Percentiles rank a stretch among this genome's conserved stretches.
Evolutionary conservation across 1,140 invertebrate species (phyloP).

Genomic region (Penaeus japonicus): DNA sequence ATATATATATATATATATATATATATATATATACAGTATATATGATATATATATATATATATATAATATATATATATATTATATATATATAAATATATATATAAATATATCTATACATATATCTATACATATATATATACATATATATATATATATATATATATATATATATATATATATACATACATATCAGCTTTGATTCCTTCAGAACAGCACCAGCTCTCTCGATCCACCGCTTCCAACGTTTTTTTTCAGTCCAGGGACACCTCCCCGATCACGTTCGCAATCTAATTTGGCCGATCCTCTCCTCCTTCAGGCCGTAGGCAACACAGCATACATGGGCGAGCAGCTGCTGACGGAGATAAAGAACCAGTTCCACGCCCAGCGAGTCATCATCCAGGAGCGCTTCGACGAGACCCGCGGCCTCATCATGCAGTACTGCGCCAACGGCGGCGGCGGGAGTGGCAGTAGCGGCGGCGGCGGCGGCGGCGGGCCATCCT

Average conservation of each 20-base stretch:
- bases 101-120: not conserved
- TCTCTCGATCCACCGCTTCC: too few relatives aligned
- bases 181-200: too few relatives aligned
- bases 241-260: too few relatives aligned
- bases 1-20: not conserved
- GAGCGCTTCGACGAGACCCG: conserved; percentile 24
- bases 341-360: conserved; percentile 32
- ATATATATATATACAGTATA: not conserved
- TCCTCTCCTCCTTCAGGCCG: not conserved
- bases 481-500: not conserved
- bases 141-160: too few relatives aligned
- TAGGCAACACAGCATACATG: conserved; percentile 10
- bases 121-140: not conserved
- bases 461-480: not conserved
- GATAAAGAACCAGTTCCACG: conserved; percentile 16
- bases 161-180: too few relatives aligned
- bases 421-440: conserved; percentile 32
- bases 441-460: not conserved
- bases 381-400: not conserved
- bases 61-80: not conserved
- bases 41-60: not conserved
- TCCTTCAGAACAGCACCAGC: too few relatives aligned
- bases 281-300: too few relatives aligned
- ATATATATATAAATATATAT: conserved; percentile 6
- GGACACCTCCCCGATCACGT: too few relatives aligned